Evolutionary conservation across 2,113 vertebrate species (phyloP).

Genomic region (Tretioscincus oriximinensis): DNA sequence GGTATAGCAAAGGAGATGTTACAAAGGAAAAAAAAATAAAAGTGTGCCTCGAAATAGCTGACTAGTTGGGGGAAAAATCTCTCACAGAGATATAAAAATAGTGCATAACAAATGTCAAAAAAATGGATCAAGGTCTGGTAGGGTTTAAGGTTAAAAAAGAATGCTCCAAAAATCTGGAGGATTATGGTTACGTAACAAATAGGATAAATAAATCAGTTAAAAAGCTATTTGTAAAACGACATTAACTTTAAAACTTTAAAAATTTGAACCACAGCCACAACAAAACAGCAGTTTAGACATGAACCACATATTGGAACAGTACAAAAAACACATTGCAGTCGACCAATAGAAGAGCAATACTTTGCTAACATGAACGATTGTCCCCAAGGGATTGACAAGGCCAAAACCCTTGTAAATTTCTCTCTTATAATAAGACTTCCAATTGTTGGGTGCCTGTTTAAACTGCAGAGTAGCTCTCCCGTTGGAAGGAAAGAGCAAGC

Average conservation of each 20-base stretch:
- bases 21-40: slow-evolving; percentile 85
- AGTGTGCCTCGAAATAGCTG: slow-evolving; percentile 84
- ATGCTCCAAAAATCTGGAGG: slow-evolving; percentile 82
- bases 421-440: slow-evolving; percentile 74
- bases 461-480: slow-evolving; percentile 70
- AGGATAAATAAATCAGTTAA: slow-evolving; percentile 86
- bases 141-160: slow-evolving; percentile 81
- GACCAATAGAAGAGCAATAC: slow-evolving; percentile 79
- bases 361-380: slow-evolving; percentile 88
- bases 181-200: slow-evolving; percentile 82
- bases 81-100: slow-evolving; percentile 85
- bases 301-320: slow-evolving; percentile 85
- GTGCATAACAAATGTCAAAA: slow-evolving; percentile 93
- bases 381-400: slow-evolving; percentile 77
- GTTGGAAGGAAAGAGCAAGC: slow-evolving; percentile 73
- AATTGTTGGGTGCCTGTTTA: slow-evolving; percentile 65
- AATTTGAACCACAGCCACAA: slow-evolving; percentile 84
- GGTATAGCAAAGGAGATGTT: slow-evolving; percentile 88
- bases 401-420: slow-evolving; percentile 74
- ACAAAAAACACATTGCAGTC: slow-evolving; percentile 83
- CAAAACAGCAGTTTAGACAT: slow-evolving; percentile 84
- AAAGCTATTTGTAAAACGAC: slow-evolving; percentile 86
- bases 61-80: slow-evolving; percentile 80
- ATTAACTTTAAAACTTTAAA: slow-evolving; percentile 86
- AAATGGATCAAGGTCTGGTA: slow-evolving; percentile 82